Evolutionary conservation across 2,888 invertebrate species (phyloP).

Genomic region (Anoncus sp.): DNA sequence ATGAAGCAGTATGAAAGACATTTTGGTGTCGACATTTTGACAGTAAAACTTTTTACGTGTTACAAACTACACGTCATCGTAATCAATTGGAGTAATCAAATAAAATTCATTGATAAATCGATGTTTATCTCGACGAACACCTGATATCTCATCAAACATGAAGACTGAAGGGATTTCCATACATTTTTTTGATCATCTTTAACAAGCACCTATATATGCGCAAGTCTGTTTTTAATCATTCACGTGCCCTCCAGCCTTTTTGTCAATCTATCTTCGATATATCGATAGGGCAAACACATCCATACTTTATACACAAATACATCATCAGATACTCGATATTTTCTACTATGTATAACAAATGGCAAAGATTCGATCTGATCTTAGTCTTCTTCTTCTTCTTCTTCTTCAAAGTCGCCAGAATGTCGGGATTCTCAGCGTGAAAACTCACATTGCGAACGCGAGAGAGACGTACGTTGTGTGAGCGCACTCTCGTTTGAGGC

Average conservation of each 20-base stretch:
- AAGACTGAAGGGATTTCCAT: no score
- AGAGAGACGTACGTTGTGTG: neutral
- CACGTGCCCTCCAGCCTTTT: neutral
- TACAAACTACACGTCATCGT: no score
- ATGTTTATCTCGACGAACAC: no score
- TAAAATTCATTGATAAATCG: no score
- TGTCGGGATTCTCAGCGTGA: conserved; percentile 39
- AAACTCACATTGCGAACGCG: conserved; percentile 4
- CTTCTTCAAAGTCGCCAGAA: conserved; percentile 31
- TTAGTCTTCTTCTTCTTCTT: no score
- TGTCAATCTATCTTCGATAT: neutral
- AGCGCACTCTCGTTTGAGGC: neutral
- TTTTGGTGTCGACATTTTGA: no score
- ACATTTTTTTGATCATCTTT: neutral
- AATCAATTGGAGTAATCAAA: no score
- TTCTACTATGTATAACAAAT: conserved; percentile 8
- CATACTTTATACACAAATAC: neutral
- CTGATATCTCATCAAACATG: no score
- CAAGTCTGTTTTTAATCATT: neutral
- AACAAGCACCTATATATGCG: neutral
- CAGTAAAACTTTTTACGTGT: no score
- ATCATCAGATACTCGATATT: neutral
- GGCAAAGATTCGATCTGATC: conserved; percentile 18
- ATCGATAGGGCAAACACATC: neutral
- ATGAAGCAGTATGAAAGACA: no score